phyloP scores from a whole-genome alignment of 2,797 vertebrate genomes.

The Pygocentrus nattereri region DNA sequence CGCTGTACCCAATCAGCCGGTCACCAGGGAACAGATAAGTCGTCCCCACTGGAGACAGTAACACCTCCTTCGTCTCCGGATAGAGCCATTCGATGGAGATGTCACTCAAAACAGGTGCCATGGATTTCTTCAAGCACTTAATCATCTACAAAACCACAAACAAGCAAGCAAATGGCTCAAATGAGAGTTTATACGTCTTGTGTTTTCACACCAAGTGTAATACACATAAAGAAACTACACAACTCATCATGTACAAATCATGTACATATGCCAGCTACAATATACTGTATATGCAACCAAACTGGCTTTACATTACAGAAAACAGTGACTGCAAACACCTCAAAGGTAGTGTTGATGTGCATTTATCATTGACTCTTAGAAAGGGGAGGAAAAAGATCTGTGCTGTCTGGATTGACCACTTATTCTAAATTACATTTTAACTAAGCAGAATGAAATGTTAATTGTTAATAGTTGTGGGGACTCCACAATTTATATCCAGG shows the following conservation, averaged over 20 bases:
- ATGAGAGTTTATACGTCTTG: neutral
- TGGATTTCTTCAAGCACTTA: slow-evolving; percentile 91
- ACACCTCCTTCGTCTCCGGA: slow-evolving; percentile 89
- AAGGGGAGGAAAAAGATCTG: neutral
- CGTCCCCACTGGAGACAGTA: slow-evolving; percentile 88
- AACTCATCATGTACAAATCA: too few relatives aligned
- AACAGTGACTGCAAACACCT: neutral
- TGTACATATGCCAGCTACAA: too few relatives aligned
- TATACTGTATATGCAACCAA: neutral
- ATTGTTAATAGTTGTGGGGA: slow-evolving; percentile 57
- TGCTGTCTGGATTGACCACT: slow-evolving; percentile 9
- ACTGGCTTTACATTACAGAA: neutral
- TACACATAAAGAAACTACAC: neutral
- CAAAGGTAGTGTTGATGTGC: neutral
- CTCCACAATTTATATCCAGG: slow-evolving; percentile 52
- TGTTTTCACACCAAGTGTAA: neutral
- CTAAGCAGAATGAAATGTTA: slow-evolving; percentile 61
- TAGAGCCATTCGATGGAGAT: slow-evolving; percentile 95
- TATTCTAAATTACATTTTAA: slow-evolving; percentile 39
- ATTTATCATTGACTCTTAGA: neutral
- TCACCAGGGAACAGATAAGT: slow-evolving; percentile 94
- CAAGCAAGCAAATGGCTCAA: neutral
- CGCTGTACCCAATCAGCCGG: slow-evolving; percentile 86
- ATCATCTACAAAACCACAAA: slow-evolving; percentile 83
- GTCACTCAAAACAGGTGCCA: slow-evolving; percentile 90